Percentiles rank a stretch among this genome's conserved stretches.
phyloP scores from a whole-genome alignment of 2,113 vertebrate species.

The Leucopsar rothschildi region DNA sequence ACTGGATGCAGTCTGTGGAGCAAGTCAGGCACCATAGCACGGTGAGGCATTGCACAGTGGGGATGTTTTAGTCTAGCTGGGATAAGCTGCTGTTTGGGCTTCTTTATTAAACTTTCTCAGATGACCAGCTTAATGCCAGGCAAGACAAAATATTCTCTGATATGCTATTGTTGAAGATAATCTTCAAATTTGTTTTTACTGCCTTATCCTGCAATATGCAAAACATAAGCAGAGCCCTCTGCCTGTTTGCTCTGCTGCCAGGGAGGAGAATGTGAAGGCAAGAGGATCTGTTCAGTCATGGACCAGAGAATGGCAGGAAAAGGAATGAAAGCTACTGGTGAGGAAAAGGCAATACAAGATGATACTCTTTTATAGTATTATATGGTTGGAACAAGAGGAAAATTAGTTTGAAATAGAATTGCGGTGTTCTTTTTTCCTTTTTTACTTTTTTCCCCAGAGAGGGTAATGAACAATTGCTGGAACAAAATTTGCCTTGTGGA shows the following conservation, averaged over 20 bases:
- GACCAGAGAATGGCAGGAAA: not conserved
- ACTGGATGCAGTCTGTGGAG: not conserved
- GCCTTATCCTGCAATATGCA: not conserved
- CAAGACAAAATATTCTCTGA: not conserved
- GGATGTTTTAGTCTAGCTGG: not conserved
- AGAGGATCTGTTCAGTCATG: not conserved
- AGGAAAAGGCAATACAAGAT: not conserved
- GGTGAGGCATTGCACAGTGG: not conserved
- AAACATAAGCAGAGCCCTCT: not conserved
- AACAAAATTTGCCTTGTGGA: not conserved
- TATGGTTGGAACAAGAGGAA: not conserved
- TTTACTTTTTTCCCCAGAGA: not conserved
- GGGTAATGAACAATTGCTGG: not conserved
- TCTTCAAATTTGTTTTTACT: not conserved
- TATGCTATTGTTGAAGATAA: not conserved
- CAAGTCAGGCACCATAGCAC: fast-evolving
- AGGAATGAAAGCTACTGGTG: not conserved
- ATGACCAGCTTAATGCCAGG: not conserved
- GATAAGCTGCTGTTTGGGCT: not conserved
- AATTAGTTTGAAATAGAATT: not conserved
- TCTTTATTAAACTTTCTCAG: not conserved
- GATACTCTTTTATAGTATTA: not conserved
- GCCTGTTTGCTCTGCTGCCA: not conserved
- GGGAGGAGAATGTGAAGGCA: not conserved
- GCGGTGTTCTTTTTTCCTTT: not conserved